Evolutionary conservation across 2,113 vertebrate species (phyloP), one percentile per base, ranked within the genome.

Genomic region (Boulengeromyrus knoepffleri): DNA sequence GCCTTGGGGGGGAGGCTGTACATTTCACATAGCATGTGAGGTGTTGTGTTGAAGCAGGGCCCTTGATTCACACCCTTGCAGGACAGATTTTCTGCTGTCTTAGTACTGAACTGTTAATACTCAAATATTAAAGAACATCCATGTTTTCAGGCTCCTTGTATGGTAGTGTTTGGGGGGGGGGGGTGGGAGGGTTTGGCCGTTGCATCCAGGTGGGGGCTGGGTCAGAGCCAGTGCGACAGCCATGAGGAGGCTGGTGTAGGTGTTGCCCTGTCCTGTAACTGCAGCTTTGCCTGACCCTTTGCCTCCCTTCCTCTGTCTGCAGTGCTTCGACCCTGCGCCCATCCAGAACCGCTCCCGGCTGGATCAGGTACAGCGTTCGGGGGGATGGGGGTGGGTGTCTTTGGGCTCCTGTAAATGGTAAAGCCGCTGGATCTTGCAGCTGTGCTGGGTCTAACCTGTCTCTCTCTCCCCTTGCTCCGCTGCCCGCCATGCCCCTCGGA

Each of bases 321-420:
- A 96, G 95, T 95, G 94, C 31, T 96, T 95, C 93, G 95, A 96
- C 92, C 94, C 94, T 56, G 56, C 93, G 90, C 94, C 93, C 66
- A 94, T 95, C 93, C 95, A 94, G 90, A 95, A 87, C 93, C 94
- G 95, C 89, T 95, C 95, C 88, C 92, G 95, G 90, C 93, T 91
- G 52, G 80, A 91, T 42, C 85, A 86, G 85, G 39, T 90, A 90
- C n/a, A 45, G 53, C 84, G 50, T 85, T 47, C 6, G 39, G 21
- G 80, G 80, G 42, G 21, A 2, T 45, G 36, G 42, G 45, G 17
- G 6, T 19, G 19, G 80, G 80, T 83, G 77, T 19, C 39, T 10
- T 85, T 85, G 17, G 39, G 17, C 39, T 21, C 39, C 19, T 47
- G 80, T 45, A n/a, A 19, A n/a, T 19, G 21, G 80, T 46, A 46